A percentile compares a stretch with the other conserved stretches of the same genome.
Evolutionary conservation across 2,888 invertebrate genomes (phyloP).

Genomic region (Tanaodytes sp.): DNA sequence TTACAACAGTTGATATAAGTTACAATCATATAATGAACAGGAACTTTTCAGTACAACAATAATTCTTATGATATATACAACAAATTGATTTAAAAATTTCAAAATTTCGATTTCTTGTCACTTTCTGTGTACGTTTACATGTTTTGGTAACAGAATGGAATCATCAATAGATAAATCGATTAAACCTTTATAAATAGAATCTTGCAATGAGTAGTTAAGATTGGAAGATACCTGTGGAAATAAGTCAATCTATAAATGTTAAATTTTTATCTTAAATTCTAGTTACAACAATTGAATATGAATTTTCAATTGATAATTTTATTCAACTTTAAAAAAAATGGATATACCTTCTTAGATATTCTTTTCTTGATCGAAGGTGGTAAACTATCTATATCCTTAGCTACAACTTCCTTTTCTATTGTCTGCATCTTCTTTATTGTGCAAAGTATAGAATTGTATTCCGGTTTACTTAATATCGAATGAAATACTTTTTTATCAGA

Average conservation of each 20-base stretch:
- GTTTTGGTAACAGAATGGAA: slow-evolving; percentile 59
- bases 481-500: background rate
- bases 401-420: slow-evolving; percentile 58
- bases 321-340: no score
- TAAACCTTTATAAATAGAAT: slow-evolving; percentile 65
- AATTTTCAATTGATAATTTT: no score
- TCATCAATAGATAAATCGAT: slow-evolving; percentile 65
- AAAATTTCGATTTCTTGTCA: background rate
- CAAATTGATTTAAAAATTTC: background rate
- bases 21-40: no score
- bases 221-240: slow-evolving; percentile 61
- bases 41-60: no score
- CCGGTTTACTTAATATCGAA: slow-evolving; percentile 55
- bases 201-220: slow-evolving; percentile 64
- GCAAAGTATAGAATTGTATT: slow-evolving; percentile 66
- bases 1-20: no score
- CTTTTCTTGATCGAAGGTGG: slow-evolving; percentile 54
- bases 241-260: slow-evolving; percentile 12
- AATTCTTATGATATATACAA: no score
- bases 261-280: background rate
- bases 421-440: slow-evolving; percentile 63
- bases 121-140: background rate
- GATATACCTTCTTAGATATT: slow-evolving; percentile 49
- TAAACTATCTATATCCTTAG: slow-evolving; percentile 59
- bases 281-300: no score